These are phyloP conservation scores for Lasaia peninsularis DNA, from an alignment of 1,140 invertebrate genomes.

Conservation along the genomic window DNA sequence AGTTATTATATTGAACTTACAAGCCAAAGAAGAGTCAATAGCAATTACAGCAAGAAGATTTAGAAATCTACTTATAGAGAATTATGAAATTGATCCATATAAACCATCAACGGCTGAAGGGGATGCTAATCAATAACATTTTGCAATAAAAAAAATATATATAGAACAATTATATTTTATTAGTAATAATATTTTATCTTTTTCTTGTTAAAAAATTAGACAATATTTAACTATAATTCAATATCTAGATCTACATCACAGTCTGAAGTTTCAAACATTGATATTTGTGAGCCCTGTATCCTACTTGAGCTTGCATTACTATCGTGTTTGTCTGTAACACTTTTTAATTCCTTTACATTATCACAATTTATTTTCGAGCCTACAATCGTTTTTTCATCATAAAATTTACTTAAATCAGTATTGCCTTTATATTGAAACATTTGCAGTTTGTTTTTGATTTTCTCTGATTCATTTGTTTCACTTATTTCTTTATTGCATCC, in stretches of 20 bases:
- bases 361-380: slow-evolving; percentile 17
- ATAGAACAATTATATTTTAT: slow-evolving; percentile 15
- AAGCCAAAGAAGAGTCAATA: slow-evolving; percentile 64
- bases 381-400: slow-evolving; percentile 28
- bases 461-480: slow-evolving; percentile 25
- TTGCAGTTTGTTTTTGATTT: slow-evolving; percentile 52
- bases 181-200: neutral
- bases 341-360: slow-evolving; percentile 12
- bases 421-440: slow-evolving; percentile 58
- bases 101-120: slow-evolving; percentile 39
- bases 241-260: slow-evolving; percentile 73
- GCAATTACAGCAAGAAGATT: slow-evolving; percentile 77
- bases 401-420: slow-evolving; percentile 46
- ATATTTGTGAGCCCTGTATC: slow-evolving; percentile 55
- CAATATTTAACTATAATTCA: slow-evolving; percentile 31
- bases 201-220: neutral
- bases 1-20: slow-evolving; percentile 76
- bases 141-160: slow-evolving; percentile 18
- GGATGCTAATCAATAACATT: slow-evolving; percentile 19
- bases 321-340: slow-evolving; percentile 8
- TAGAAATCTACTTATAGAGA: slow-evolving; percentile 80
- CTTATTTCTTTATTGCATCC: slow-evolving; percentile 15
- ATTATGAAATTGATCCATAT: slow-evolving; percentile 75
- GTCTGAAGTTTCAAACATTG: slow-evolving; percentile 72
- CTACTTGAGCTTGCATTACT: slow-evolving; percentile 20